A percentile compares a stretch with the other conserved stretches of the same genome.
These are phyloP conservation scores for Festucalex cinctus DNA, from an alignment of 2,113 vertebrate genomes.

Conservation along the genomic window DNA sequence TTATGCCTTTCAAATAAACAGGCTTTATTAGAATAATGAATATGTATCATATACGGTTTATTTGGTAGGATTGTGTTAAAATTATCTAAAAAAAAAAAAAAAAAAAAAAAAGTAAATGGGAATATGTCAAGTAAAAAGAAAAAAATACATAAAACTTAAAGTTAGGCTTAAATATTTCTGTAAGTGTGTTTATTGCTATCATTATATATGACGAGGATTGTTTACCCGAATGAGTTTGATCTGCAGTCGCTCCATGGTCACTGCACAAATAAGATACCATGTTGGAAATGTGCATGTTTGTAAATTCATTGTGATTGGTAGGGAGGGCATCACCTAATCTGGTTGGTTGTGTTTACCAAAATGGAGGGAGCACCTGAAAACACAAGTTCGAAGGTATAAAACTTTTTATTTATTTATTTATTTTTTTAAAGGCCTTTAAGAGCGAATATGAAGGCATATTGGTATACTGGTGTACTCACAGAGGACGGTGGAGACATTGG, in stretches of 20 bases:
- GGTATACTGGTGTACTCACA: constrained; percentile 66
- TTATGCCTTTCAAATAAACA: no score
- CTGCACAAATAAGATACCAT: constrained; percentile 6
- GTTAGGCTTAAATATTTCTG: no score
- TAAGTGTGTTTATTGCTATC: not conserved
- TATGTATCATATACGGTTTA: no score
- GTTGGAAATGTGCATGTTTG: not conserved
- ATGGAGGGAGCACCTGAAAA: constrained; percentile 46
- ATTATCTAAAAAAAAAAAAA: no score
- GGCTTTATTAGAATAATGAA: no score
- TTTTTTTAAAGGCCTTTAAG: no score
- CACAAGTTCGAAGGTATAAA: not conserved
- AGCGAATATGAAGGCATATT: no score
- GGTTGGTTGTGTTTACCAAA: constrained; percentile 14
- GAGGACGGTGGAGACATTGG: constrained; percentile 79
- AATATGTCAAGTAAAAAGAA: no score
- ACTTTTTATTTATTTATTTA: no score
- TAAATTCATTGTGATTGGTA: not conserved
- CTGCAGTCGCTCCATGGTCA: not conserved
- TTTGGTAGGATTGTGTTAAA: no score
- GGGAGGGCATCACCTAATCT: constrained; percentile 27
- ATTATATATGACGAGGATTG: not conserved
- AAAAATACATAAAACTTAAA: no score
- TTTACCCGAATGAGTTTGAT: constrained; percentile 32
- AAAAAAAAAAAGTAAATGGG: no score